Conservation (phyloP, 2,113 vertebrate genomes). For the Lycocorax pyrrhopterus region DNA sequence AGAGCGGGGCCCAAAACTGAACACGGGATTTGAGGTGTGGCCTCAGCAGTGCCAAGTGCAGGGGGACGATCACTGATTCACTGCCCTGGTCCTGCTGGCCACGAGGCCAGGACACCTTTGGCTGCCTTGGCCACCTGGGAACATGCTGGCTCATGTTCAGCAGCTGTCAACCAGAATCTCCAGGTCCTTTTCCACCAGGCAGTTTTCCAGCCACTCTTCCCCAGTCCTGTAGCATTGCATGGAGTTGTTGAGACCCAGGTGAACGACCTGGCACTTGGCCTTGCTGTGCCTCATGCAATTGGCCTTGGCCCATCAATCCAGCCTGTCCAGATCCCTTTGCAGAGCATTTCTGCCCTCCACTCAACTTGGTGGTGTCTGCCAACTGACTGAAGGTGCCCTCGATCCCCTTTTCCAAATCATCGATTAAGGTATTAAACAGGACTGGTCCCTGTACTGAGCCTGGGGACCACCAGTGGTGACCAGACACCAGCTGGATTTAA, state of each 20-base stretch:
- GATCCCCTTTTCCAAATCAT: neutral
- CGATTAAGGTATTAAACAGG: neutral
- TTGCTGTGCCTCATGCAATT: neutral
- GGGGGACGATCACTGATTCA: too few species aligned
- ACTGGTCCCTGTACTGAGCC: neutral
- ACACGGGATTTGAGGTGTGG: accelerated
- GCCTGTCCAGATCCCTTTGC: too few species aligned
- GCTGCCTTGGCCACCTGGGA: neutral
- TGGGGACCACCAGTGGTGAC: neutral
- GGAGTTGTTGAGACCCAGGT: neutral
- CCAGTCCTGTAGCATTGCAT: neutral
- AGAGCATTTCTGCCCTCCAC: neutral
- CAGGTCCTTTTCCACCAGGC: neutral
- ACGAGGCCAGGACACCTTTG: neutral
- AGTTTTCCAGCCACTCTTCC: neutral
- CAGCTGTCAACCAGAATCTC: neutral
- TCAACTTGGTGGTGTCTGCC: accelerated
- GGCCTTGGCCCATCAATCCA: neutral
- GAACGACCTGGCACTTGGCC: neutral
- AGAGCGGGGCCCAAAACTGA: neutral
- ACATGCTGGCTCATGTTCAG: accelerated
- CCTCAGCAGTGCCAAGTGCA: accelerated
- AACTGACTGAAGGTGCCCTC: neutral
- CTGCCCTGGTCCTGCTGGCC: neutral
- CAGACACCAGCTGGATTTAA: neutral